Base-by-base conservation (phyloP, 2,797 vertebrate genomes). In the Acomys russatus region DNA sequence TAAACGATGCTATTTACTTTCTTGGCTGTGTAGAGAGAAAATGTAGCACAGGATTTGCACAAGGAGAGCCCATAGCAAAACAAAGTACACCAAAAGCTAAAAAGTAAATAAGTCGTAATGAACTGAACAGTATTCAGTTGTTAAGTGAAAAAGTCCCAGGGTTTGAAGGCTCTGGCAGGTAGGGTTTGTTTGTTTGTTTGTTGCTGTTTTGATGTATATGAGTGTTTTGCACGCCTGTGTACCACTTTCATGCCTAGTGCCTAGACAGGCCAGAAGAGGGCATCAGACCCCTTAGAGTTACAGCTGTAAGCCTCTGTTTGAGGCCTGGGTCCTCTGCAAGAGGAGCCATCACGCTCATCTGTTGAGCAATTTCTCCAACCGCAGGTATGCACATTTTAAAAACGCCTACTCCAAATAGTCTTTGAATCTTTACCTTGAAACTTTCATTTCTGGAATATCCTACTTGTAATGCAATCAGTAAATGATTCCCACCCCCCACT, bases 381-480 rank as follows among this genome's bases (percentile, higher is more conserved):
- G 59, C 25, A 83, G 35, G 15, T 78, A 79, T 61, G 82, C 49
- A 79, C 38, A 88, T 35, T 94, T 96, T 94, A 84, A 25, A 93
- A 92, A 94, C 20, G 68, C 10, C 22, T 92, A 61, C n/a, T 78
- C 74, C 61, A 93, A 70, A 80, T 85, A 90, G 91, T 74, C 35
- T 18, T 91, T 90, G 11, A 94, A 88, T 74, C 23, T 88, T 90
- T 30, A 84, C 61, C 38, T 78, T 92, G 49, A 70, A 93, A 90
- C 92, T 84, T 94, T 94, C 76, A 79, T 70, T 87, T 51, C 63
- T 38, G 35, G 35, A 82, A 87, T 66, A 71, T 2, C 38, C 61
- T 63, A 93, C 33, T 44, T 61, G 3, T 74, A 38, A 74, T 30
- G 25, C 28, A 74, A 74, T 56, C 51, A 71, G 15, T 35, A 71